Evolutionary conservation across 2,797 vertebrate species (phyloP).

Genomic region (Clarias platycephalus): DNA sequence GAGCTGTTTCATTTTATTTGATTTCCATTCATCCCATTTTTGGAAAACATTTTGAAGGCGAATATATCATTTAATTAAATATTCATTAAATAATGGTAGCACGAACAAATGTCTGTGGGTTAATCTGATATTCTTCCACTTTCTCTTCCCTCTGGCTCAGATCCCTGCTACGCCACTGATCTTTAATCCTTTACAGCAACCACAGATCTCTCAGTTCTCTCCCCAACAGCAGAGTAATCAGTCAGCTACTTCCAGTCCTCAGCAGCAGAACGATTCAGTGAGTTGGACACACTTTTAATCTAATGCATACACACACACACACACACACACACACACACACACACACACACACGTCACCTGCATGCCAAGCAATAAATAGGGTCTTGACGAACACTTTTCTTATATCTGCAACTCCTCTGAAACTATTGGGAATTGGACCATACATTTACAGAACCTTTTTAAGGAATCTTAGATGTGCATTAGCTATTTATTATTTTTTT

Average conservation of each 20-base stretch:
- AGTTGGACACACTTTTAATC: conserved; percentile 49
- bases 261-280: conserved; percentile 83
- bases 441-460: too few relatives aligned
- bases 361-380: too few relatives aligned
- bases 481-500: too few relatives aligned
- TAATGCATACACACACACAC: not conserved
- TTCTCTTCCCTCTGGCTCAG: conserved; percentile 59
- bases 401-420: too few relatives aligned
- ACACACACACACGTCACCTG: too few relatives aligned
- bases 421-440: too few relatives aligned
- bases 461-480: too few relatives aligned
- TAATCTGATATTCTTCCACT: conserved; percentile 10
- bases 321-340: too few relatives aligned
- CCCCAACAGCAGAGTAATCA: conserved; percentile 80
- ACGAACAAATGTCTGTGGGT: not conserved
- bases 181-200: conserved; percentile 88
- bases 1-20: not conserved
- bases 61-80: not conserved
- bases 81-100: not conserved
- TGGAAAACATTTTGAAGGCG: not conserved
- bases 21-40: not conserved
- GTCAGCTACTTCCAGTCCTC: conserved; percentile 78
- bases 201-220: conserved; percentile 83
- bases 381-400: too few relatives aligned
- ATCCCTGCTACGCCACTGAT: conserved; percentile 83